These are phyloP conservation scores for Thera obeliscata DNA, from an alignment of 2,888 invertebrate genomes.

Conservation along the genomic window DNA sequence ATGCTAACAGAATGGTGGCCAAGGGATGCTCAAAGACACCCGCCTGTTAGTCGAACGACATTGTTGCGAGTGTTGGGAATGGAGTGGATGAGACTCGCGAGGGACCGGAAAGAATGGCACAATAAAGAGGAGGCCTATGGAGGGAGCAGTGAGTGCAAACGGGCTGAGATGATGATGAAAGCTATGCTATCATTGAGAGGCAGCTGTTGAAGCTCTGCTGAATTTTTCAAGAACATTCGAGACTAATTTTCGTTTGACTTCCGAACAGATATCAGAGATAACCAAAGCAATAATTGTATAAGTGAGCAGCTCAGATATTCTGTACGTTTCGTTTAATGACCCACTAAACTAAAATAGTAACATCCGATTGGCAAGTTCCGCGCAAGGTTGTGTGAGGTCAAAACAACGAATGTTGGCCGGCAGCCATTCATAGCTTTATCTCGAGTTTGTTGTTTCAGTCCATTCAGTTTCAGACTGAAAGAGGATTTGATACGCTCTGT, in stretches of 20 bases:
- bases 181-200: not conserved
- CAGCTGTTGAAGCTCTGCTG: not conserved
- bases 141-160: too few relatives aligned
- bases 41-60: too few relatives aligned
- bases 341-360: slow-evolving; percentile 70
- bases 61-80: too few relatives aligned
- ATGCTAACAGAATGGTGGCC: not conserved
- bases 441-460: slow-evolving; percentile 31
- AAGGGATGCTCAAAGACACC: too few relatives aligned
- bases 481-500: slow-evolving; percentile 14
- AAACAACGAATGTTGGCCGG: slow-evolving; percentile 49
- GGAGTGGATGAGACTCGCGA: too few relatives aligned
- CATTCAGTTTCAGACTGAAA: slow-evolving; percentile 27
- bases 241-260: not conserved
- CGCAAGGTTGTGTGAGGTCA: slow-evolving; percentile 63
- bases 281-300: slow-evolving; percentile 17
- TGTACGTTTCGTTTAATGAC: slow-evolving; percentile 66
- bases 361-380: slow-evolving; percentile 65
- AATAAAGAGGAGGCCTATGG: too few relatives aligned
- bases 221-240: not conserved
- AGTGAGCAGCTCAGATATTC: slow-evolving; percentile 41
- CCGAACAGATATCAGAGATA: slow-evolving; percentile 6
- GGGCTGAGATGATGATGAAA: not conserved
- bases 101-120: too few relatives aligned
- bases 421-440: slow-evolving; percentile 52